phyloP scores from a whole-genome alignment of 2,113 vertebrate genomes.

The Numida meleagris region DNA sequence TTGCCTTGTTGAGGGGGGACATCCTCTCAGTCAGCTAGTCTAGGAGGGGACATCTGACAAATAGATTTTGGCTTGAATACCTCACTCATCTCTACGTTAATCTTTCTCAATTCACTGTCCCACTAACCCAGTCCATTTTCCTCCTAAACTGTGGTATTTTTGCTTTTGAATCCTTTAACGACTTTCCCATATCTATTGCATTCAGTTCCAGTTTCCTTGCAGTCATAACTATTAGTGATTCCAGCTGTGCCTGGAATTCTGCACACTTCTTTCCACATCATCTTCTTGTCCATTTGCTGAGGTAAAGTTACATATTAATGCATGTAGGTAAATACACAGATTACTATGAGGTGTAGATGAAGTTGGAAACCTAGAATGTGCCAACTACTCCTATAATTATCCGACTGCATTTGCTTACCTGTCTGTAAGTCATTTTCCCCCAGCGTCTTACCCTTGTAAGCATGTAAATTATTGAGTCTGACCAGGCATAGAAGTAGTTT shows the following conservation, averaged over 20 bases:
- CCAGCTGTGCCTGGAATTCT: conserved; percentile 53
- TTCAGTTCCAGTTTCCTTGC: conserved; percentile 25
- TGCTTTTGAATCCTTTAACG: neutral
- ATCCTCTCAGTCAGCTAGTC: neutral
- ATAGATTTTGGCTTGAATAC: neutral
- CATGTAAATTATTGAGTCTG: neutral
- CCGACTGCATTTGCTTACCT: neutral
- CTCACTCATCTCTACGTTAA: neutral
- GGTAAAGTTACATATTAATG: neutral
- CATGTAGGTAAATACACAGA: neutral
- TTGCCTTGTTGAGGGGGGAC: neutral
- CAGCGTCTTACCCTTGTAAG: neutral
- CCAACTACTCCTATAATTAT: neutral
- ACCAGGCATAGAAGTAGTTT: neutral
- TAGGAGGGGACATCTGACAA: neutral
- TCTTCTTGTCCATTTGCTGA: neutral
- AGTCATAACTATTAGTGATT: conserved; percentile 12
- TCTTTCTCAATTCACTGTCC: neutral
- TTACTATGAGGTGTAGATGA: neutral
- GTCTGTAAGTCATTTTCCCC: neutral
- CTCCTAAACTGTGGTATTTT: neutral
- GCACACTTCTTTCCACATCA: neutral
- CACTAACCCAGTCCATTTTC: neutral
- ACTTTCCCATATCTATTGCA: neutral
- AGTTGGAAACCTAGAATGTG: neutral